phyloP scores from a whole-genome alignment of 2,113 vertebrate genomes.

The Coptodon bakossiorum region DNA sequence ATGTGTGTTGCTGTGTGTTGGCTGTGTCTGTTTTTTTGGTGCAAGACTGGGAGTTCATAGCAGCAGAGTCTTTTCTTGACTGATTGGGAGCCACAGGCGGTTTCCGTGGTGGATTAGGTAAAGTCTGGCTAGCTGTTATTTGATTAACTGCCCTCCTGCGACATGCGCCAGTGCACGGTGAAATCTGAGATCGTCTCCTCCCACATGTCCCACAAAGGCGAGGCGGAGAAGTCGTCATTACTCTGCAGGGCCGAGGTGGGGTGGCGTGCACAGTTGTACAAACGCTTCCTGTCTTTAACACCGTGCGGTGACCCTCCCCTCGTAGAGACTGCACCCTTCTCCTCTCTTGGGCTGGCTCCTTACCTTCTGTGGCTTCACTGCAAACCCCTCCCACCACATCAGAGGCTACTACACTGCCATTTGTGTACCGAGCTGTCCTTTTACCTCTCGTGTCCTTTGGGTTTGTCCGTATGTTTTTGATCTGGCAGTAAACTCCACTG shows the following conservation, averaged over 20 bases:
- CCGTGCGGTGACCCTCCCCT: slow-evolving; percentile 45
- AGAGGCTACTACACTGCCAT: slow-evolving; percentile 75
- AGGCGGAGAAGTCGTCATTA: slow-evolving; percentile 35
- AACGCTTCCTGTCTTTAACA: slow-evolving; percentile 40
- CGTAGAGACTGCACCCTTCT: slow-evolving; percentile 64
- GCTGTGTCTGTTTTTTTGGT: slow-evolving; percentile 25
- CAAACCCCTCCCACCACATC: slow-evolving; percentile 74
- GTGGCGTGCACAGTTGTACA: slow-evolving; percentile 52
- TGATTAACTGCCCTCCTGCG: slow-evolving; percentile 52
- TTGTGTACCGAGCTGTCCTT: slow-evolving; percentile 64
- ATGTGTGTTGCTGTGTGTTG: slow-evolving; percentile 4
- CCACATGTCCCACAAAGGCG: slow-evolving; percentile 67
- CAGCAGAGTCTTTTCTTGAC: slow-evolving; percentile 38
- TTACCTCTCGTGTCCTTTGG: slow-evolving; percentile 52
- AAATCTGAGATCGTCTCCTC: slow-evolving; percentile 62
- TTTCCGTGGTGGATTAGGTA: slow-evolving; percentile 59
- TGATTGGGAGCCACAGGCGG: neutral
- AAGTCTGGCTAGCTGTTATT: slow-evolving; percentile 64
- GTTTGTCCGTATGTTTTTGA: slow-evolving; percentile 51
- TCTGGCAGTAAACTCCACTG: slow-evolving; percentile 70
- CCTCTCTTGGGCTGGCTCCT: slow-evolving; percentile 34
- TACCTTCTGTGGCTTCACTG: slow-evolving; percentile 56
- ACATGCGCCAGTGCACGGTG: slow-evolving; percentile 65
- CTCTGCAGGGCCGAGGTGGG: slow-evolving; percentile 61
- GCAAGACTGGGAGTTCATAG: slow-evolving; percentile 16